Conservation (phyloP, 2,888 invertebrate genomes). For the Gymnoscelis rufifasciata region DNA sequence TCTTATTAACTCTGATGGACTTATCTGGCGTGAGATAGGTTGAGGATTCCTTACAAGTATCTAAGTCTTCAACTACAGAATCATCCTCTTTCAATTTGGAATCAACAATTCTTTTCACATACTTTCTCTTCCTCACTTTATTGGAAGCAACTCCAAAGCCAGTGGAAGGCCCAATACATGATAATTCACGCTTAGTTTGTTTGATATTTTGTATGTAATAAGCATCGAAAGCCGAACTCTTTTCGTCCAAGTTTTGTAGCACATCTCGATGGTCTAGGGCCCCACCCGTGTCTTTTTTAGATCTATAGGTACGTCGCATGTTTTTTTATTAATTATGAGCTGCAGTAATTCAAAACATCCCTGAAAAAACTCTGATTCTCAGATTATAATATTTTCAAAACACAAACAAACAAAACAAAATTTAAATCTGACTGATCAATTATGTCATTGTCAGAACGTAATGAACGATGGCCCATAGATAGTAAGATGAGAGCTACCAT, state of each 20-base stretch:
- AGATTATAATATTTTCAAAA: too few species aligned
- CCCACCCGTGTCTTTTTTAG: constrained; percentile 55
- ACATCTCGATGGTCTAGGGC: constrained; percentile 56
- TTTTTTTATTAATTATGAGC: constrained; percentile 14
- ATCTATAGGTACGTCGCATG: constrained; percentile 63
- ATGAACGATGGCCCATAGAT: too few species aligned
- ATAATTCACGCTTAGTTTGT: constrained; percentile 64
- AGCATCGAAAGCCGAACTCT: constrained; percentile 61
- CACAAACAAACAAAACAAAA: background rate
- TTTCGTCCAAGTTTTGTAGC: constrained; percentile 51
- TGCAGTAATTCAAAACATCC: too few species aligned
- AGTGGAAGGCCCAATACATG: constrained; percentile 48
- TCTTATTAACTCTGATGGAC: constrained; percentile 64
- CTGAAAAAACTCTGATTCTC: too few species aligned
- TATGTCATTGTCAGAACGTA: too few species aligned
- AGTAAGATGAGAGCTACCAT: too few species aligned
- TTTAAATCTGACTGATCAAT: too few species aligned
- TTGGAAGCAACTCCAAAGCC: constrained; percentile 42
- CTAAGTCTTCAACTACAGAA: constrained; percentile 35
- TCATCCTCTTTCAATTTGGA: constrained; percentile 41
- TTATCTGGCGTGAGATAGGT: constrained; percentile 65
- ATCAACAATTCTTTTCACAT: constrained; percentile 53
- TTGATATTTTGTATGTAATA: constrained; percentile 71
- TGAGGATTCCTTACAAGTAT: constrained; percentile 33
- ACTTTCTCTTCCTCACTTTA: constrained; percentile 64